phyloP scores from a whole-genome alignment of 1,140 invertebrate genomes.

The Apocrypta bakeri region DNA sequence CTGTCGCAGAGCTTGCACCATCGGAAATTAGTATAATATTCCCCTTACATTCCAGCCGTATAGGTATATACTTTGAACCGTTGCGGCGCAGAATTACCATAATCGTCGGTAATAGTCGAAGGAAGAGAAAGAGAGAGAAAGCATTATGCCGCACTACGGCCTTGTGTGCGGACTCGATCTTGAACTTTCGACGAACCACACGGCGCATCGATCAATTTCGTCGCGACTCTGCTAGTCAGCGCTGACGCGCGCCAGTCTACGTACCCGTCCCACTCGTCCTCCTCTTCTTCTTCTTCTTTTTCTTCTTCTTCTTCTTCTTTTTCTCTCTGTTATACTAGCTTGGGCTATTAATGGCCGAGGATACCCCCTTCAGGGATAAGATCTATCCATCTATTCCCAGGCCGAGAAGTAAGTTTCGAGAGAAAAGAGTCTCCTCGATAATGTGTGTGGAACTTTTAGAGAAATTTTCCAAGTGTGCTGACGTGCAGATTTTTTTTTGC shows the following conservation, averaged over 20 bases:
- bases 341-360: background rate
- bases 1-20: background rate
- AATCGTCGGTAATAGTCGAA: slow-evolving; percentile 25
- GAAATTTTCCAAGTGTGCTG: background rate
- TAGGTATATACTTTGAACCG: background rate
- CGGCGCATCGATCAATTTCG: slow-evolving; percentile 27
- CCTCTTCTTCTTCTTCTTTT: background rate
- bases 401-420: background rate
- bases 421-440: background rate
- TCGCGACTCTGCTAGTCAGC: background rate
- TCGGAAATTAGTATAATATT: slow-evolving; percentile 33
- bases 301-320: background rate
- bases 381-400: background rate
- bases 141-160: background rate
- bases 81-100: slow-evolving; percentile 25
- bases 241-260: background rate
- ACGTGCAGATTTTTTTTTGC: background rate
- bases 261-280: background rate
- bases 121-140: no score
- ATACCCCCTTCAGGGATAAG: background rate
- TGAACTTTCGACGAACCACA: slow-evolving; percentile 24
- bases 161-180: slow-evolving; percentile 34
- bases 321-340: background rate
- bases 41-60: slow-evolving; percentile 13
- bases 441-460: background rate